These are phyloP conservation scores for Diplosoma virens DNA, from an alignment of 23 tunicate species.

Conservation along the genomic window DNA sequence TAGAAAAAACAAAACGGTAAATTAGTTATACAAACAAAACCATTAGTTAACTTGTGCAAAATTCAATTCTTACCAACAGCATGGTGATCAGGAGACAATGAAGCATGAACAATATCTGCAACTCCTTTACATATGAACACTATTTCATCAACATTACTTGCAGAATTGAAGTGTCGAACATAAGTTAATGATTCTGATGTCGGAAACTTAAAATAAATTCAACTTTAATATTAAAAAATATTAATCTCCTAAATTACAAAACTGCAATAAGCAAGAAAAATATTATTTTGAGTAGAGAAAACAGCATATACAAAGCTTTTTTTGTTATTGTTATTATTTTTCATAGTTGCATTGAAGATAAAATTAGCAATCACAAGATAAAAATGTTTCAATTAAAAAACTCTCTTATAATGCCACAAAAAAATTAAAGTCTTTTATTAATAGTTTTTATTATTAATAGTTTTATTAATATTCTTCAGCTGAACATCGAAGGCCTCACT, in stretches of 20 bases:
- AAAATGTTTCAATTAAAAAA: too few relatives aligned
- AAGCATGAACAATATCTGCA: conserved; percentile 48
- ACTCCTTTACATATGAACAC: conserved; percentile 15
- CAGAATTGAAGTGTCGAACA: conserved; percentile 36
- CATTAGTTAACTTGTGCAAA: not conserved
- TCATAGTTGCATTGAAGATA: too few relatives aligned
- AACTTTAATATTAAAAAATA: too few relatives aligned
- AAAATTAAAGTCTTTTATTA: too few relatives aligned
- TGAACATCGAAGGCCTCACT: too few relatives aligned
- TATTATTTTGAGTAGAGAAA: not conserved
- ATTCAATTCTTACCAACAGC: conserved; percentile 37
- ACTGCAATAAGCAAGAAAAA: not conserved
- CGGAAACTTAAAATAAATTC: not conserved
- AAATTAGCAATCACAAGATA: too few relatives aligned
- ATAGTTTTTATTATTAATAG: too few relatives aligned
- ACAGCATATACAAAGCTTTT: not conserved
- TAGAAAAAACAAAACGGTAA: not conserved
- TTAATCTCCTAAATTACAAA: not conserved
- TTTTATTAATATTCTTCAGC: too few relatives aligned
- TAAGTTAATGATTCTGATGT: not conserved
- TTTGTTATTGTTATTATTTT: too few relatives aligned
- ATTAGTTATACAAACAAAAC: too few relatives aligned
- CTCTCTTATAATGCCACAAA: too few relatives aligned
- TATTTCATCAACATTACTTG: conserved; percentile 37
- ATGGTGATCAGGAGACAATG: conserved; percentile 40